Base-by-base conservation (phyloP, 2,113 vertebrate genomes). In the Alethe castanea region DNA sequence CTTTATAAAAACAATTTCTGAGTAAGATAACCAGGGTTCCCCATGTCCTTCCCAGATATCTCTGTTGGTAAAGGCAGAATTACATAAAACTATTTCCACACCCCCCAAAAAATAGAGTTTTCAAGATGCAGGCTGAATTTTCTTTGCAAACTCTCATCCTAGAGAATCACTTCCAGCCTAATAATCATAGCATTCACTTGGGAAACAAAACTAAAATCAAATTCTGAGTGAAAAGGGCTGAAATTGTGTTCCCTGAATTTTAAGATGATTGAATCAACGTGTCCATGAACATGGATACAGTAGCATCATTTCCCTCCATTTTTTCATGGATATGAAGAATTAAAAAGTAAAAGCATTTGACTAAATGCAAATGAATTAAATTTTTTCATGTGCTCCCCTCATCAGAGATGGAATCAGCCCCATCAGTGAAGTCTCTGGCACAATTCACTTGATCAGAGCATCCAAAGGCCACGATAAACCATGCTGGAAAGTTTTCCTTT, bases 211-310 rank as follows among this genome's bases (percentile, higher is more conserved):
- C 8, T 42, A 5, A 59, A 76, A 23, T 11, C 5, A 69, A 52
- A 44, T 72, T 66, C 16, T 6, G 12, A 64, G 44, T 17, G 31
- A 76, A 81, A 92, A 12, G 45, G 38, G 11, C 2, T 52, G 23
- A 65, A 82, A 57, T 35, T 28, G 0, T 5, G 6, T 38, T 66
- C 15, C 8, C 11, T 56, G 26, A n/a, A 64, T 40, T 65, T 71
- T 1, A 4, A 66, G 11, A 24, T 18, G 19, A 15, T 17, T n/a
- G n/a, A 92, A 59, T 14, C 14, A 35, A 8, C 0, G 0, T 5
- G 14, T 2, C 20, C 22, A 28, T 18, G 14, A 56, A 19, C 13
- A 20, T 6, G 26, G 38, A 50, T 74, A 18, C 8, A 50, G 23
- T 2, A 74, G 3, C 9, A 25, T 6, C 7, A 14, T 40, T 52